Conservation (phyloP, 2,113 vertebrate genomes). For the Alosa alosa region DNA sequence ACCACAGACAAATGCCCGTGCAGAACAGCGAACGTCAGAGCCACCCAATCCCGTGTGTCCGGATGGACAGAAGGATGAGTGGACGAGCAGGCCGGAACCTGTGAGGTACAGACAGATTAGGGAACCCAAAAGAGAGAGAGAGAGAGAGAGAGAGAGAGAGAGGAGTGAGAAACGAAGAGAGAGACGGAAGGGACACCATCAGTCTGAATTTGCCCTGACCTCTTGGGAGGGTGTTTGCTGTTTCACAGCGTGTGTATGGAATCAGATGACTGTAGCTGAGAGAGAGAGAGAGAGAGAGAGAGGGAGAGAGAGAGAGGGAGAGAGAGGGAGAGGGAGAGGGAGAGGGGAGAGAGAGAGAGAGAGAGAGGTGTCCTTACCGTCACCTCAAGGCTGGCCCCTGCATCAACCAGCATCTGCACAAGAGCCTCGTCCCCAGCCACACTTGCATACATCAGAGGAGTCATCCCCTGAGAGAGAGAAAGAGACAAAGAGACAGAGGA, state of each 20-base stretch:
- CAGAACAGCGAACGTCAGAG: constrained; percentile 85
- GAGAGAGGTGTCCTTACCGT: constrained; percentile 49
- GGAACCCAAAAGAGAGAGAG: background rate
- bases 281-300: background rate
- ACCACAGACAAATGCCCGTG: constrained; percentile 85
- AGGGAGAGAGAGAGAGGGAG: background rate
- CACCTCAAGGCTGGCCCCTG: constrained; percentile 80
- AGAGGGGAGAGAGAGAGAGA: background rate
- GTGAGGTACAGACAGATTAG: background rate
- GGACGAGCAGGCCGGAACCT: constrained; percentile 82
- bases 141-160: background rate
- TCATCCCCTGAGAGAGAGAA: constrained; percentile 79
- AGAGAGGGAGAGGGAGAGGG: background rate
- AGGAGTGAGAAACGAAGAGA: background rate
- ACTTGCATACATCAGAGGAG: constrained; percentile 90
- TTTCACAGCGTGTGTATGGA: background rate
- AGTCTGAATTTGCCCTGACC: background rate
- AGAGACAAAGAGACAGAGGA: background rate
- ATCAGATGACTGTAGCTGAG: too few relatives aligned
- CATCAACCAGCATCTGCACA: constrained; percentile 92
- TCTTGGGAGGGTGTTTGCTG: background rate
- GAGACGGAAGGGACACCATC: background rate
- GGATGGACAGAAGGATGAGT: constrained; percentile 83
- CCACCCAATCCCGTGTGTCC: constrained; percentile 85
- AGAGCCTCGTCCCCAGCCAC: constrained; percentile 90